Conservation (phyloP, 2,797 vertebrate species). For the Microctenopoma stevenorrisi region DNA sequence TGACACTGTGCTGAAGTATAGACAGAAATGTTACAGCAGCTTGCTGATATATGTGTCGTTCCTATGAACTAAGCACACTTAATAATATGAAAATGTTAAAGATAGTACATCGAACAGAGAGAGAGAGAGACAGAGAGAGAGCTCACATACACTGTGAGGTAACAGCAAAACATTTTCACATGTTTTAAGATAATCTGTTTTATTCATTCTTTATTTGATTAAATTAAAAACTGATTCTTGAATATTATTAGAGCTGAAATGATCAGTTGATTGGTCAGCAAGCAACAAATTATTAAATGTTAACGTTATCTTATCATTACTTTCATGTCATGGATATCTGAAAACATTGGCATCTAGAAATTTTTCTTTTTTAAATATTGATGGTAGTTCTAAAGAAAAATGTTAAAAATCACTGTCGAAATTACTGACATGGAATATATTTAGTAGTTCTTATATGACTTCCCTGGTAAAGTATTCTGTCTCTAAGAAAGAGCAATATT, state of each 20-base stretch:
- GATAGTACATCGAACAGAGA: not conserved
- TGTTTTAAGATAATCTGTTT: not conserved
- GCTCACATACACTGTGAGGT: not conserved
- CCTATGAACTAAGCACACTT: not conserved
- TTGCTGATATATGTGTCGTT: conserved; percentile 36
- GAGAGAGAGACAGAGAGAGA: too few species aligned
- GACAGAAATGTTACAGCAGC: conserved; percentile 41
- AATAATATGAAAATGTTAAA: not conserved
- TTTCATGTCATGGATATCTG: not conserved
- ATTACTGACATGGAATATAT: not conserved
- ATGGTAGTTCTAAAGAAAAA: too few species aligned
- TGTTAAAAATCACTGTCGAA: not conserved
- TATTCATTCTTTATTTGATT: not conserved
- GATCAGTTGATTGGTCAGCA: not conserved
- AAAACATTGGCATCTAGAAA: not conserved
- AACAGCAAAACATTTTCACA: not conserved
- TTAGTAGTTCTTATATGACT: not conserved
- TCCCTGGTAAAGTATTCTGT: not conserved
- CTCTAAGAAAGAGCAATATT: not conserved
- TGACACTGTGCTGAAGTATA: conserved; percentile 37
- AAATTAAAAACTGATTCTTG: too few species aligned
- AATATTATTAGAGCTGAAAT: not conserved
- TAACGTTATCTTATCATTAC: too few species aligned
- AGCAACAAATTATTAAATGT: not conserved
- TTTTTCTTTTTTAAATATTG: too few species aligned